Evolutionary conservation across 2,113 vertebrate genomes (phyloP).

Genomic region (Campylomormyrus tamandua): DNA sequence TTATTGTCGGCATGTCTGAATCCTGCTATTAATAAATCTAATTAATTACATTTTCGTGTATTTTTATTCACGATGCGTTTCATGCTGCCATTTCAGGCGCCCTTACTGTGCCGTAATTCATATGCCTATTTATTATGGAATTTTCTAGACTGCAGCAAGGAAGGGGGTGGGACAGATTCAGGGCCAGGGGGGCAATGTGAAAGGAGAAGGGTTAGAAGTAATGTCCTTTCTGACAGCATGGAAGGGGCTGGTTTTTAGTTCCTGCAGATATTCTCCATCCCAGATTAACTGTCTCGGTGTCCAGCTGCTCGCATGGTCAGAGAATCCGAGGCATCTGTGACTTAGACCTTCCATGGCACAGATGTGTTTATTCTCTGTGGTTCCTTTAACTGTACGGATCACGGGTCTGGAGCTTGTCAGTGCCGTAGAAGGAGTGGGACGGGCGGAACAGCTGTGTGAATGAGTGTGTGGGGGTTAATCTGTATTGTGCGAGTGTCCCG

Average conservation of each 20-base stretch:
- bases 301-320: slow-evolving; percentile 10
- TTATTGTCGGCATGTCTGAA: not conserved
- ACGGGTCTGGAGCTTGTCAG: not conserved
- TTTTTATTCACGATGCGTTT: not conserved
- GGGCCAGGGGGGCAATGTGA: not conserved
- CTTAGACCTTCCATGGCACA: not conserved
- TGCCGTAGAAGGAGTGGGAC: not conserved
- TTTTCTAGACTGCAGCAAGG: not conserved
- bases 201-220: slow-evolving; percentile 15
- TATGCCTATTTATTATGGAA: not conserved
- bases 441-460: not conserved
- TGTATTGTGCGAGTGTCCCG: slow-evolving; percentile 13
- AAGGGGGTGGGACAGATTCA: not conserved
- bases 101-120: not conserved
- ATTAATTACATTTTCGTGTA: not conserved
- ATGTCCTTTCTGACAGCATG: slow-evolving; percentile 34
- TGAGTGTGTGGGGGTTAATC: slow-evolving; percentile 17
- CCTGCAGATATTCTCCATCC: slow-evolving; percentile 26
- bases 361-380: not conserved
- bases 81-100: not conserved
- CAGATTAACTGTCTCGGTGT: slow-evolving; percentile 4
- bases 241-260: slow-evolving; percentile 16
- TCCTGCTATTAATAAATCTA: not conserved
- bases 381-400: not conserved
- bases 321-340: not conserved